Evolutionary conservation across 2,797 vertebrate genomes (phyloP), one percentile per base, ranked within the genome.

Genomic region (Megaceryle alcyon): DNA sequence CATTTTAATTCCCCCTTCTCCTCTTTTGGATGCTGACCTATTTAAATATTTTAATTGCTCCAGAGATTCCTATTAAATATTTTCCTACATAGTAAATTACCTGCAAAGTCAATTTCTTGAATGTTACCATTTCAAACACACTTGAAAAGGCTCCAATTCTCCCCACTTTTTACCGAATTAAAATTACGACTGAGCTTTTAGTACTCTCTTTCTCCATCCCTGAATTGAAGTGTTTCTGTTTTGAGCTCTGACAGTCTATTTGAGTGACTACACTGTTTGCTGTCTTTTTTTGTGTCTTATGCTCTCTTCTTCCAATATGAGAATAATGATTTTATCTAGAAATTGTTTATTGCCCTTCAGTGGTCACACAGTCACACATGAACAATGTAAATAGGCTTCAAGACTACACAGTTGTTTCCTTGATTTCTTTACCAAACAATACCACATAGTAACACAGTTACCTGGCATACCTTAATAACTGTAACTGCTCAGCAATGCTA

Each of bases 301-400:
- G 9, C 64, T 86, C 39, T 75, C 21, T 46, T 69, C 44, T 39
- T 93, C 22, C 22, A 82, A 20, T 69, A 75, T 35, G 76, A 69
- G 49, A 75, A 86, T 68, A 83, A 86, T 20, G 23, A 66, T 66
- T 92, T 92, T 83, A 57, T 64, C 69, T 82, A 77, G 66, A 83
- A 93, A 93, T 93, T 90, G 61, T 37, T 94, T 53, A 54, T 83
- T 94, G 73, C 41, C 61, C 72, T 95, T 94, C 65, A 78, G 49
- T 88, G 48, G 35, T 78, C 80, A 64, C 72, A 44, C 9, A 83
- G 53, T 68, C 61, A 94, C 33, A 37, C 41, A 20, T 82, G n/a
- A 92, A 22, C 17, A 41, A 82, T 90, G 68, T n/a, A 85, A 89
- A 87, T 29, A 85, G 37, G 64, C n/a, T 85, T 91, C 25, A 80